Evolutionary conservation across 2,113 vertebrate genomes (phyloP).

Genomic region (Calidris pugnax): DNA sequence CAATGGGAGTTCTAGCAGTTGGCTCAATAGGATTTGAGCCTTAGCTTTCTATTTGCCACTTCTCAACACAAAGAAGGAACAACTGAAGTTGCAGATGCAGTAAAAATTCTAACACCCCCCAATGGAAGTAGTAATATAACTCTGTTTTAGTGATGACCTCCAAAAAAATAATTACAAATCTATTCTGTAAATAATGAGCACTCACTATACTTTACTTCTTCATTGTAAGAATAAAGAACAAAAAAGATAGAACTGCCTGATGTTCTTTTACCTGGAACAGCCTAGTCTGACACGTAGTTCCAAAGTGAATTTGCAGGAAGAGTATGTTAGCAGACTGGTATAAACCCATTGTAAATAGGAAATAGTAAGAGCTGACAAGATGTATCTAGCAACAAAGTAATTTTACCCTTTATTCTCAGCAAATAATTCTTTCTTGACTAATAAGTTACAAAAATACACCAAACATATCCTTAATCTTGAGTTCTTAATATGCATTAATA

Average conservation of each 20-base stretch:
- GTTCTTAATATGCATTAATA: background rate
- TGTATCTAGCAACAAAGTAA: background rate
- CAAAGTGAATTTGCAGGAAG: background rate
- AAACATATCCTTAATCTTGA: background rate
- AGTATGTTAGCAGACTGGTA: background rate
- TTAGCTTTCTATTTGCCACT: background rate
- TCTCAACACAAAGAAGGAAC: background rate
- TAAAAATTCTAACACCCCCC: background rate
- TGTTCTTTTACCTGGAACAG: background rate
- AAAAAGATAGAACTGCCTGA: background rate
- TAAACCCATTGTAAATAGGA: background rate
- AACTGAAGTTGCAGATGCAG: background rate
- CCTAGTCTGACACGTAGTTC: fast-evolving
- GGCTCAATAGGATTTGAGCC: background rate
- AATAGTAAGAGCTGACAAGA: background rate
- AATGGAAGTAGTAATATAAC: background rate
- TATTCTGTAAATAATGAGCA: background rate
- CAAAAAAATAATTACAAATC: background rate
- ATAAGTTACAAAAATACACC: background rate
- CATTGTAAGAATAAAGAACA: background rate
- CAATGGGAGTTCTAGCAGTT: background rate
- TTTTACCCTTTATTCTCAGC: background rate
- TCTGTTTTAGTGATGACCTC: background rate
- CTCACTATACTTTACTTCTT: background rate
- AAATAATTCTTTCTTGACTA: background rate